Evolutionary conservation across 2,888 invertebrate species (phyloP).

Genomic region (Noctua comes): DNA sequence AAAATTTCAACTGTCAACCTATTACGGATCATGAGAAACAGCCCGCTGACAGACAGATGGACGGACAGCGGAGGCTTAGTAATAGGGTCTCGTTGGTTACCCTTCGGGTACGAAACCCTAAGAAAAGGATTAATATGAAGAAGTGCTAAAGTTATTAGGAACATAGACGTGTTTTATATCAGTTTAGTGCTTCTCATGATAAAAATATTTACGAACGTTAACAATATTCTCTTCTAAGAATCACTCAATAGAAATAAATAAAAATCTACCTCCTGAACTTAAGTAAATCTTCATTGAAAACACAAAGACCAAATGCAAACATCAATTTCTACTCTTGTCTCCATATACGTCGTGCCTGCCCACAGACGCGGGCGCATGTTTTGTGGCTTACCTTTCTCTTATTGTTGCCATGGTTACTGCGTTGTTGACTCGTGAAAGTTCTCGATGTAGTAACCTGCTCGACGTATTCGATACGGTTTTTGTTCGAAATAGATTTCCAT

Average conservation of each 20-base stretch:
- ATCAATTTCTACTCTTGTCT: slow-evolving; percentile 21
- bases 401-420: slow-evolving; percentile 58
- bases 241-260: background rate
- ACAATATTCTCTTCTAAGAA: background rate
- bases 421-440: slow-evolving; percentile 64
- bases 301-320: slow-evolving; percentile 10
- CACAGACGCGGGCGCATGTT: slow-evolving; percentile 53
- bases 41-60: too few species aligned
- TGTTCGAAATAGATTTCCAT: slow-evolving; percentile 56
- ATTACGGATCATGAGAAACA: too few species aligned
- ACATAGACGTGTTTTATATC: background rate
- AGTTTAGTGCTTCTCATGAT: background rate
- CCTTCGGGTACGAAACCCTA: background rate
- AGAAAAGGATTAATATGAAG: background rate
- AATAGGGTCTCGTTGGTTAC: too few species aligned
- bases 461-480: slow-evolving; percentile 43
- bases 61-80: too few species aligned
- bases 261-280: background rate
- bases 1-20: too few species aligned
- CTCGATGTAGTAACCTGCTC: slow-evolving; percentile 50
- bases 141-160: too few species aligned
- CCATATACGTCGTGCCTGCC: slow-evolving; percentile 31
- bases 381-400: slow-evolving; percentile 67
- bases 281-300: slow-evolving; percentile 2
- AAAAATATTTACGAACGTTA: too few species aligned